phyloP scores from a whole-genome alignment of 2,888 invertebrate genomes.

The Campoplex capitator region DNA sequence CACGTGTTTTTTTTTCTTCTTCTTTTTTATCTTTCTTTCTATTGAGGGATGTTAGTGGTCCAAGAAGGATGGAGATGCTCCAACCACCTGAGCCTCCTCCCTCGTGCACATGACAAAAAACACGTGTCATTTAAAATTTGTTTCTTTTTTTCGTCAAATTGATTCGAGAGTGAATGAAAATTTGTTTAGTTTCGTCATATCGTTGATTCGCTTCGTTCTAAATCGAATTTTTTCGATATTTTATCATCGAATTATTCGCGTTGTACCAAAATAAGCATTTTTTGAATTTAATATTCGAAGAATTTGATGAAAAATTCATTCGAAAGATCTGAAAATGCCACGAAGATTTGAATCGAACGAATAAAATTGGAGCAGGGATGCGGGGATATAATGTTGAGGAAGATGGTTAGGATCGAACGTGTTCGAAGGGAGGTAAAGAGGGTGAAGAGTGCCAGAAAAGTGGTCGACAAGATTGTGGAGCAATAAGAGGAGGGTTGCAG shows the following conservation, averaged over 20 bases:
- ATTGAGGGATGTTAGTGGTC: slow-evolving; percentile 4
- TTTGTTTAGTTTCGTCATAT: neutral
- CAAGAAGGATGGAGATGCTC: slow-evolving; percentile 65
- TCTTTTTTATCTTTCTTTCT: neutral
- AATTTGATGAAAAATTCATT: neutral
- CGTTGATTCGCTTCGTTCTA: neutral
- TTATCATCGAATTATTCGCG: neutral
- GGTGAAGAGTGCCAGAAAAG: slow-evolving; percentile 71
- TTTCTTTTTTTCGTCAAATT: neutral
- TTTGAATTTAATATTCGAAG: no score
- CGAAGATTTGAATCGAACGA: neutral
- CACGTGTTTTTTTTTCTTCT: slow-evolving; percentile 38
- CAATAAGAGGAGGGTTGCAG: slow-evolving; percentile 76
- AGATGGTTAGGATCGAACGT: slow-evolving; percentile 58
- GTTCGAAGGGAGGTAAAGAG: slow-evolving; percentile 61
- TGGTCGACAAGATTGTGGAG: slow-evolving; percentile 77
- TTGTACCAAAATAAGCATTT: no score
- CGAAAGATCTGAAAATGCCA: neutral
- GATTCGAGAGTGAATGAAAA: neutral
- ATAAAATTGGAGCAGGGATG: neutral
- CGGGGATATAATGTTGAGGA: slow-evolving; percentile 27
- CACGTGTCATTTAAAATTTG: slow-evolving; percentile 35
- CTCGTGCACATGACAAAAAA: slow-evolving; percentile 19
- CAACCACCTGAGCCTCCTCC: slow-evolving; percentile 39
- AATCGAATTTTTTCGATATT: neutral